phyloP scores from a whole-genome alignment of 1,140 invertebrate genomes.

The Heliconius congener region DNA sequence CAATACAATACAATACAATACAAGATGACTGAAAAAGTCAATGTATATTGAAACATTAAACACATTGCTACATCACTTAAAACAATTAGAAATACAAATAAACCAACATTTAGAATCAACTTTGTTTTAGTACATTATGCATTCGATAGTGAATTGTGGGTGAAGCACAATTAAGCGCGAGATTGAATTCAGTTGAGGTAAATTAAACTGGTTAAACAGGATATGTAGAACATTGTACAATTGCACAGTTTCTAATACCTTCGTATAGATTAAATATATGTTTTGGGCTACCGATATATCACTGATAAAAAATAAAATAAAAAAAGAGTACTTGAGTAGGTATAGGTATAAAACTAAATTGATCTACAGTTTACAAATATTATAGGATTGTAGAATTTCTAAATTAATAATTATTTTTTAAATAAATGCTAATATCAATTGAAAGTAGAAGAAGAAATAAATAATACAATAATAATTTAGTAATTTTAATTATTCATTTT shows the following conservation, averaged over 20 bases:
- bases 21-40: neutral
- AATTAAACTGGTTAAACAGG: slow-evolving; percentile 25
- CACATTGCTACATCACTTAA: neutral
- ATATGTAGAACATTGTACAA: neutral
- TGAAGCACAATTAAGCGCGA: slow-evolving; percentile 31
- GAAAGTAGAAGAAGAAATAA: too few relatives aligned
- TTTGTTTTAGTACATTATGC: slow-evolving; percentile 18
- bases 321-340: too few relatives aligned
- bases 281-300: neutral
- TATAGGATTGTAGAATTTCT: too few relatives aligned
- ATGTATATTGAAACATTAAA: neutral
- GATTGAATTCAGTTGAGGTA: slow-evolving; percentile 26
- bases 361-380: too few relatives aligned
- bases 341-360: too few relatives aligned
- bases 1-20: neutral
- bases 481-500: too few relatives aligned
- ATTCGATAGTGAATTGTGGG: slow-evolving; percentile 31
- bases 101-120: neutral
- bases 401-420: too few relatives aligned
- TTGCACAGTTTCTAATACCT: neutral
- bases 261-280: neutral
- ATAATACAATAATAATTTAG: too few relatives aligned
- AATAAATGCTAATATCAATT: too few relatives aligned
- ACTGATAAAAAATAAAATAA: too few relatives aligned
- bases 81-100: slow-evolving; percentile 6